Percentiles rank a stretch among this genome's conserved stretches.
phyloP scores from a whole-genome alignment of 2,888 invertebrate genomes.

The Amiota communis region DNA sequence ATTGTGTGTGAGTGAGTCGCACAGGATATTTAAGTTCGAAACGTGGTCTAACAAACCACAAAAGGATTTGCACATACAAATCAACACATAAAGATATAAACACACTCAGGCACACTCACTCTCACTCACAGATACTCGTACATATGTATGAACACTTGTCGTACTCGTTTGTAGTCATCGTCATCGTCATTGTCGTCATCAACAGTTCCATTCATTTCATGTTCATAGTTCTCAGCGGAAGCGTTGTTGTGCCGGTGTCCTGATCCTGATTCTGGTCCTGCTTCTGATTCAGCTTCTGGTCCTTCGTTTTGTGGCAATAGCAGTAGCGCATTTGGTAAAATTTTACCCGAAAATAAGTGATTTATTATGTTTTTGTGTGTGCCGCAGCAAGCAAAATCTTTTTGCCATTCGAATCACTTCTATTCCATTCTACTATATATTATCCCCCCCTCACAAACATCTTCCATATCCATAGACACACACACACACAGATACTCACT shows the following conservation, averaged over 20 bases:
- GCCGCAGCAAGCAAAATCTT: conserved; percentile 9
- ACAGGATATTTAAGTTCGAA: conserved; percentile 31
- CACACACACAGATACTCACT: too few relatives aligned
- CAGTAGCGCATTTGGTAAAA: conserved; percentile 6
- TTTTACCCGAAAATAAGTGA: conserved; percentile 30
- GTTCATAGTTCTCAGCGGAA: neutral
- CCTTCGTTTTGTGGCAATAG: conserved; percentile 14
- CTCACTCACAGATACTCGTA: too few relatives aligned
- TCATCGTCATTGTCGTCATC: neutral
- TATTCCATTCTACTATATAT: neutral
- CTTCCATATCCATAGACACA: neutral
- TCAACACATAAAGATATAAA: neutral
- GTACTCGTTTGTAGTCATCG: neutral
- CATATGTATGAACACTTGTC: too few relatives aligned
- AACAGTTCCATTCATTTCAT: neutral
- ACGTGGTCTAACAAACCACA: conserved; percentile 31
- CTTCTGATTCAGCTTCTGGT: neutral
- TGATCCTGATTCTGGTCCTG: conserved; percentile 6
- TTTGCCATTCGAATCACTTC: neutral
- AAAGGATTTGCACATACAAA: conserved; percentile 28
- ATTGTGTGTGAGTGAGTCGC: conserved; percentile 10
- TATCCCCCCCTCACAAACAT: neutral
- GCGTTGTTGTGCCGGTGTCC: conserved; percentile 1
- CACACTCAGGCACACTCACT: too few relatives aligned
- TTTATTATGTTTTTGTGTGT: conserved; percentile 27